Percentiles rank a stretch among this genome's conserved stretches.
These are phyloP conservation scores for Drosophila saltans DNA, from an alignment of 1,140 invertebrate genomes.

Conservation along the genomic window DNA sequence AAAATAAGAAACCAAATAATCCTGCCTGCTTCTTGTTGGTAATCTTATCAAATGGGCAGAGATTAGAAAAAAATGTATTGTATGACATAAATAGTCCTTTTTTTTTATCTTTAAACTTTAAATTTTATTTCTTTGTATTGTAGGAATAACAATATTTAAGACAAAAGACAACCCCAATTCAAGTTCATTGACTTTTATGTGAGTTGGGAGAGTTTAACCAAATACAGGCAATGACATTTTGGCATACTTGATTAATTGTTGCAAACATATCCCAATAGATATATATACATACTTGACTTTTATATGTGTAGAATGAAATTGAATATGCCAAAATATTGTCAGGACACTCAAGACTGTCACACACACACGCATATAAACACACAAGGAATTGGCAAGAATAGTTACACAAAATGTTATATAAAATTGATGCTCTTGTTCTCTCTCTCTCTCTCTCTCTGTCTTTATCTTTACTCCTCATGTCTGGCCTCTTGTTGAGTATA, in stretches of 20 bases:
- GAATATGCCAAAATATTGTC: conserved; percentile 70
- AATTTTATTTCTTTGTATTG: not conserved
- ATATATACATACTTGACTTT: conserved; percentile 50
- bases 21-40: no score
- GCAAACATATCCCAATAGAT: conserved; percentile 27
- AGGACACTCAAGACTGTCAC: conserved; percentile 66
- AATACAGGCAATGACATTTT: conserved; percentile 18
- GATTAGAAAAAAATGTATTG: no score
- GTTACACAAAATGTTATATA: conserved; percentile 30
- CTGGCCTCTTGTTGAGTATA: conserved; percentile 41
- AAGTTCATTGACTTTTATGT: conserved; percentile 5
- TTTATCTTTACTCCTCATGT: not conserved
- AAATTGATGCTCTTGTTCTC: conserved; percentile 30
- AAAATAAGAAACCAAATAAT: no score
- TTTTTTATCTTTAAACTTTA: not conserved
- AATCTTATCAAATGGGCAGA: no score
- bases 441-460: not conserved
- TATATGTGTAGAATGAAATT: conserved; percentile 52
- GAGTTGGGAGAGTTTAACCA: conserved; percentile 5
- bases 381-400: conserved; percentile 11
- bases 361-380: conserved; percentile 18
- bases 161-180: not conserved
- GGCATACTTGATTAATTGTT: conserved; percentile 64
- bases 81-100: no score
- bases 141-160: not conserved